A percentile compares a stretch with the other conserved stretches of the same genome.
These are phyloP conservation scores for Gila robusta DNA, from an alignment of 2,797 vertebrate genomes.

Conservation along the genomic window DNA sequence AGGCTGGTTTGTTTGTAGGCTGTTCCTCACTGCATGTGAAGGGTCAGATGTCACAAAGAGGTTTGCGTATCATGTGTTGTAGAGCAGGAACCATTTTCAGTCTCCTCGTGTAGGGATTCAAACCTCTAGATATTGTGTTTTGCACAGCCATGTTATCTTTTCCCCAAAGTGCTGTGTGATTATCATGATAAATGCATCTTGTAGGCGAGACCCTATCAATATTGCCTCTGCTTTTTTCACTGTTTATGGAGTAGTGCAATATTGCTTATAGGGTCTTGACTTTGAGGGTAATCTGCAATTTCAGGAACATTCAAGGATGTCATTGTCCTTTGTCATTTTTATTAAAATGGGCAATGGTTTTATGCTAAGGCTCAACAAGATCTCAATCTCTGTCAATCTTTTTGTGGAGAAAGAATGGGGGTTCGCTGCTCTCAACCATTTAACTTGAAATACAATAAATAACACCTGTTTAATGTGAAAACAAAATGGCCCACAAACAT, in stretches of 20 bases:
- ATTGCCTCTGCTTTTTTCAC: constrained; percentile 93
- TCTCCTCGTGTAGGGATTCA: neutral
- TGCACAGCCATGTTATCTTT: constrained; percentile 7
- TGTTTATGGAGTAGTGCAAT: constrained; percentile 94
- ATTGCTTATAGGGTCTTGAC: constrained; percentile 98
- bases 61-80: constrained; percentile 29
- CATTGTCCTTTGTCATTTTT: neutral
- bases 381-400: neutral
- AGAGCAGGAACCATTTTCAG: constrained; percentile 20
- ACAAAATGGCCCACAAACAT: neutral
- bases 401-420: neutral
- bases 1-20: constrained; percentile 13
- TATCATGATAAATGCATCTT: constrained; percentile 70
- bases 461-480: constrained; percentile 13
- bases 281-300: constrained; percentile 79
- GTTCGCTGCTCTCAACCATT: neutral
- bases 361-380: neutral
- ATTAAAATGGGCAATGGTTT: constrained; percentile 21
- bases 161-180: constrained; percentile 11
- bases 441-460: neutral
- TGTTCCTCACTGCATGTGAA: neutral
- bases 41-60: constrained; percentile 40
- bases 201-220: constrained; percentile 93
- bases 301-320: constrained; percentile 9
- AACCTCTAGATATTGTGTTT: neutral